phyloP scores from a whole-genome alignment of 2,797 vertebrate genomes.

The Cygnus olor region DNA sequence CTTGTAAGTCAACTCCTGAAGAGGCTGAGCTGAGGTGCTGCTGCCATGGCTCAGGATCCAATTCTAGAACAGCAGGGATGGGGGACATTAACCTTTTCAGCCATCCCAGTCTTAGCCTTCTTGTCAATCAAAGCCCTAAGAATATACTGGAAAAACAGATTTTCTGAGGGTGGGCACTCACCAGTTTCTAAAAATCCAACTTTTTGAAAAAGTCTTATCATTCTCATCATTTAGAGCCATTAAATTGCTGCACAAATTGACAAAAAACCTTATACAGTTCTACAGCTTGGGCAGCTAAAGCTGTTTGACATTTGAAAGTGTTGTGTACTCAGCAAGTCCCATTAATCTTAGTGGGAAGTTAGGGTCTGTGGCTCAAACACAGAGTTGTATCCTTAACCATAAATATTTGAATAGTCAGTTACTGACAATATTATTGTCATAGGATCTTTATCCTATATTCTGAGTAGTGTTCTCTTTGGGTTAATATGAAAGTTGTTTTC shows the following conservation, averaged over 20 bases:
- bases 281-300: background rate
- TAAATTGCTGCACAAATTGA: background rate
- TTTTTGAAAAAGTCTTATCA: background rate
- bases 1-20: background rate
- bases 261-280: background rate
- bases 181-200: background rate
- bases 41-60: background rate
- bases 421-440: background rate
- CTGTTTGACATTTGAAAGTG: background rate
- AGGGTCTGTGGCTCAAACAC: background rate
- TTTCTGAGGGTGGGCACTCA: constrained; percentile 46
- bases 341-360: background rate
- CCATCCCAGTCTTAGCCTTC: background rate
- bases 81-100: constrained; percentile 36
- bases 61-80: constrained; percentile 33
- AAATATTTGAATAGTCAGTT: background rate
- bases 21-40: background rate
- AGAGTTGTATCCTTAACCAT: background rate
- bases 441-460: background rate
- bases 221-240: background rate
- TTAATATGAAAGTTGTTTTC: background rate
- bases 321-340: background rate
- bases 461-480: background rate
- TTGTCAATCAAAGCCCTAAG: constrained; percentile 60
- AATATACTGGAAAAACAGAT: constrained; percentile 51